Conservation (phyloP, 2,797 vertebrate genomes). For the Otolemur crassicaudatus region DNA sequence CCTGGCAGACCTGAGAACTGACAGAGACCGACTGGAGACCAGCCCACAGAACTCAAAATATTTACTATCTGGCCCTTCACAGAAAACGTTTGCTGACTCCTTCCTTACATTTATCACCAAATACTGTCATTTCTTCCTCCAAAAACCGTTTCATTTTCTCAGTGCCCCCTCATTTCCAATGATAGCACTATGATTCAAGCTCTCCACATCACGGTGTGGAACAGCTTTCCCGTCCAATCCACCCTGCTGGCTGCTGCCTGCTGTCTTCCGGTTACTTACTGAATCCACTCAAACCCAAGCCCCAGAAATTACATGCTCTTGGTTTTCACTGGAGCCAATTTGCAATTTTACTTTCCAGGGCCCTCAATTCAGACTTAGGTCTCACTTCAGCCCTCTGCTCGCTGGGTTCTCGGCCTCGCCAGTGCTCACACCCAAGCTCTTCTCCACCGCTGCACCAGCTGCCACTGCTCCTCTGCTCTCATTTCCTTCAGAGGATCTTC, state of each 20-base stretch:
- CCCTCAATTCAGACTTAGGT: background rate
- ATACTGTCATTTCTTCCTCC: background rate
- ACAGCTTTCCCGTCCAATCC: background rate
- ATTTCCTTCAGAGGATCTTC: background rate
- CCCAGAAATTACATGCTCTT: background rate
- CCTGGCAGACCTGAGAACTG: background rate
- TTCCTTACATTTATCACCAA: background rate
- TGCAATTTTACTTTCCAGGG: background rate
- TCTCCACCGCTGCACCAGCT: background rate
- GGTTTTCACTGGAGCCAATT: background rate
- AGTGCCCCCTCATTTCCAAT: background rate
- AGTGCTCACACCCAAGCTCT: too few relatives aligned
- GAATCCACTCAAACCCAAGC: background rate
- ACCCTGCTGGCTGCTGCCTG: background rate
- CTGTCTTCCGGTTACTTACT: background rate
- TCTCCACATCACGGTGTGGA: background rate
- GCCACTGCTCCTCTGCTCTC: background rate
- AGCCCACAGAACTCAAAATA: background rate
- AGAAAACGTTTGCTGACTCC: background rate
- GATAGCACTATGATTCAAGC: background rate
- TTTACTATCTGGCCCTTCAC: background rate
- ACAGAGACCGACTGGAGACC: background rate
- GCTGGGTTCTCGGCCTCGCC: too few relatives aligned
- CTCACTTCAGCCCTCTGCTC: background rate
- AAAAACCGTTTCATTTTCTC: background rate